These are phyloP conservation scores for Pandion haliaetus DNA, from an alignment of 2,113 vertebrate genomes.

Conservation along the genomic window DNA sequence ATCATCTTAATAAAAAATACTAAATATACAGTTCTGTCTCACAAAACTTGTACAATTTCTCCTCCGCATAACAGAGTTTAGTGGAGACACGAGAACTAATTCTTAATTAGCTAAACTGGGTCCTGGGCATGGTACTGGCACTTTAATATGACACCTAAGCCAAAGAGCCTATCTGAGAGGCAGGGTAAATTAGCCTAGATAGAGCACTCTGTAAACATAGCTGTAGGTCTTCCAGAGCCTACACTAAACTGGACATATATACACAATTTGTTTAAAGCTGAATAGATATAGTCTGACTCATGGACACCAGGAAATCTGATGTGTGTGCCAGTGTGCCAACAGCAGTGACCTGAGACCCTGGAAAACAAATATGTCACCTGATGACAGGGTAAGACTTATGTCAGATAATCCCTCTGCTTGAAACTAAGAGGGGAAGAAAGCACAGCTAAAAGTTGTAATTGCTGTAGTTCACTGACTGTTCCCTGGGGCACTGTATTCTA, in stretches of 20 bases:
- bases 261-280: background rate
- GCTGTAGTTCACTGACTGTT: background rate
- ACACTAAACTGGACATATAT: background rate
- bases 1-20: background rate
- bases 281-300: background rate
- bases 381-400: background rate
- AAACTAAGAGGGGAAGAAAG: background rate
- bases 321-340: background rate
- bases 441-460: slow-evolving; percentile 24
- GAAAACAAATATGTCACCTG: background rate
- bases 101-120: background rate
- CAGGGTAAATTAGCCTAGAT: background rate
- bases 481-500: slow-evolving; percentile 21
- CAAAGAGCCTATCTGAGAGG: background rate
- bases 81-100: background rate
- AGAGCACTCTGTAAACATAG: background rate
- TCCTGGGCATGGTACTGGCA: background rate
- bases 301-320: background rate
- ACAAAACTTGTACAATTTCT: background rate
- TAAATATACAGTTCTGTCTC: background rate
- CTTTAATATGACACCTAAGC: background rate
- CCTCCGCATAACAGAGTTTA: background rate
- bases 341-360: background rate
- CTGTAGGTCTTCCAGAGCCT: background rate
- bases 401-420: background rate